These are phyloP conservation scores for Lasioglossum morio DNA, from an alignment of 2,888 invertebrate species.

Conservation along the genomic window DNA sequence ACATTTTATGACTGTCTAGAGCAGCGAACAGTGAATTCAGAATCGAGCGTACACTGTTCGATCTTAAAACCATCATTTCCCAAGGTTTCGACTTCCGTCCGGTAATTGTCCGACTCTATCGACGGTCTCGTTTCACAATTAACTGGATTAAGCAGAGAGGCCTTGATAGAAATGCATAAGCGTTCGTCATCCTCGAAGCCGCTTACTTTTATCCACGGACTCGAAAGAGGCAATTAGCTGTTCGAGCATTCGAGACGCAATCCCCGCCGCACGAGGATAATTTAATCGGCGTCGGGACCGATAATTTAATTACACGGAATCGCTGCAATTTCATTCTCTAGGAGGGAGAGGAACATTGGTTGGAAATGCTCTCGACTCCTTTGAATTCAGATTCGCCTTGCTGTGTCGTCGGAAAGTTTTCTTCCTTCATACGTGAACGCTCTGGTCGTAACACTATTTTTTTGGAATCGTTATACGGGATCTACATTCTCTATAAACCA, in stretches of 20 bases:
- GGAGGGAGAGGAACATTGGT: not conserved
- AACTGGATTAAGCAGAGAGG: not conserved
- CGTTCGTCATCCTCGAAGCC: not conserved
- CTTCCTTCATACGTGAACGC: not conserved
- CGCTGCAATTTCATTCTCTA: constrained; percentile 27
- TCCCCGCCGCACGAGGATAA: constrained; percentile 31
- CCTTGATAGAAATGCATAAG: constrained; percentile 17
- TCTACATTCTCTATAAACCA: too few relatives aligned
- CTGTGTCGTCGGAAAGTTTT: not conserved
- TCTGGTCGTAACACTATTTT: not conserved
- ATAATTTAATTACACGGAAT: constrained; percentile 58
- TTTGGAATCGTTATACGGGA: not conserved
- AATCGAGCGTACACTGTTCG: not conserved
- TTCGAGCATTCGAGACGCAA: constrained; percentile 24
- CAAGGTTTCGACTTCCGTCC: not conserved
- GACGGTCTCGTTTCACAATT: not conserved
- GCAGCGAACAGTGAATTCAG: too few relatives aligned
- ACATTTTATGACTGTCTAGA: too few relatives aligned
- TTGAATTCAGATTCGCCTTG: constrained; percentile 24
- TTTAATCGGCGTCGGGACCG: constrained; percentile 32
- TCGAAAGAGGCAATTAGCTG: constrained; percentile 13
- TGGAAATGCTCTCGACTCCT: constrained; percentile 22
- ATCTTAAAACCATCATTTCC: not conserved
- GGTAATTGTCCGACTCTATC: not conserved
- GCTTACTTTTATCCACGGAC: constrained; percentile 24